A percentile compares a stretch with the other conserved stretches of the same genome.
Evolutionary conservation across 2,888 invertebrate genomes (phyloP).

Genomic region (Andrena camellia): DNA sequence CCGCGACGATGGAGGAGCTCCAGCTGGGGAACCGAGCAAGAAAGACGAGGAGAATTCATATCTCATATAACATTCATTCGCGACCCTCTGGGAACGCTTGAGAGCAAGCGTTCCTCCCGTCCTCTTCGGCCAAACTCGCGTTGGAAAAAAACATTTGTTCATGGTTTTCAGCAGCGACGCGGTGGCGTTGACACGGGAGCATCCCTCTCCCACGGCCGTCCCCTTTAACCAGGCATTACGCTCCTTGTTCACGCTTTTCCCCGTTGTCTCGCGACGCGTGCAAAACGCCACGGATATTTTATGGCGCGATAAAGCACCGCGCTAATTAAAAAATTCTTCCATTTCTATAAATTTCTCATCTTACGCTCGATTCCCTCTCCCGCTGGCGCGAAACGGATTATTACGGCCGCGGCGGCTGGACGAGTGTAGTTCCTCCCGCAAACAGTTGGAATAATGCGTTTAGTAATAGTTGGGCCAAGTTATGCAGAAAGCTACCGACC

Average conservation of each 20-base stretch:
- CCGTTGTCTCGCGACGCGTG: neutral
- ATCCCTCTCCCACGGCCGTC: neutral
- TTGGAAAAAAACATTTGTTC: slow-evolving; percentile 37
- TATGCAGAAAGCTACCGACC: too few species aligned
- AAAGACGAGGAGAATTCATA: slow-evolving; percentile 35
- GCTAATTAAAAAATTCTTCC: slow-evolving; percentile 44
- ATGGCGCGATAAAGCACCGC: slow-evolving; percentile 26
- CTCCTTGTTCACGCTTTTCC: neutral
- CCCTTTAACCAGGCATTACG: slow-evolving; percentile 19
- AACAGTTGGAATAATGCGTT: slow-evolving; percentile 41
- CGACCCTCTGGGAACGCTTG: slow-evolving; percentile 67
- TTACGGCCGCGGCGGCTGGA: slow-evolving; percentile 20
- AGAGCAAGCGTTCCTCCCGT: slow-evolving; percentile 46
- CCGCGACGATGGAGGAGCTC: neutral
- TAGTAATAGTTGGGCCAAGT: slow-evolving; percentile 38
- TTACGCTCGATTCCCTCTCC: slow-evolving; percentile 28
- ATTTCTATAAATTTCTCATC: slow-evolving; percentile 52
- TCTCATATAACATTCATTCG: slow-evolving; percentile 71
- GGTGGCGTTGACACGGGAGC: slow-evolving; percentile 33
- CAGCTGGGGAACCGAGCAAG: neutral
- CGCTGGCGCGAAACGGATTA: slow-evolving; percentile 46
- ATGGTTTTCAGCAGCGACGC: slow-evolving; percentile 21
- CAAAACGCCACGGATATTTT: slow-evolving; percentile 16
- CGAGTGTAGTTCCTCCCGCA: slow-evolving; percentile 19
- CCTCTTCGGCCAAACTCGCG: slow-evolving; percentile 60